phyloP scores from a whole-genome alignment of 2,888 invertebrate species.

The Oligia strigilis region DNA sequence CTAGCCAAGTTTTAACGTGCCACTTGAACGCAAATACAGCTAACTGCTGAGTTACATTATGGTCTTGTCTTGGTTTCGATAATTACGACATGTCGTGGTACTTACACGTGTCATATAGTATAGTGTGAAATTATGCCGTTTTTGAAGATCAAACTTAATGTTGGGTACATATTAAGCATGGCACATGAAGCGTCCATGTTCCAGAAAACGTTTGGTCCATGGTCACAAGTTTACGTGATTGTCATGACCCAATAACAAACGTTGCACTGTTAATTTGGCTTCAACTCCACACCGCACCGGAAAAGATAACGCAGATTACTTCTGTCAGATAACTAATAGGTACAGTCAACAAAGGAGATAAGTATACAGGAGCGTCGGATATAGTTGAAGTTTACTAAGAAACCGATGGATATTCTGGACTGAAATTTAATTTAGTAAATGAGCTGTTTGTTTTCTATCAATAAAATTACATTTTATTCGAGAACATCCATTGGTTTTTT shows the following conservation, averaged over 20 bases:
- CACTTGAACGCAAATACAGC: no score
- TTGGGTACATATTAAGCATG: not conserved
- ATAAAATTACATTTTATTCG: no score
- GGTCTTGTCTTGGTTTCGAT: not conserved
- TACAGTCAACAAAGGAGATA: no score
- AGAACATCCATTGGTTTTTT: no score
- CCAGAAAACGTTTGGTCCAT: not conserved
- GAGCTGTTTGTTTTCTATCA: no score
- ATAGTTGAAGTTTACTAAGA: no score
- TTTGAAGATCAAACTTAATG: not conserved
- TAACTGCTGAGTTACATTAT: not conserved
- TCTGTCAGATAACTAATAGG: constrained; percentile 28
- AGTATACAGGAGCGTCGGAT: no score
- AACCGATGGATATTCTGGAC: no score
- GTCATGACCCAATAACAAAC: constrained; percentile 9
- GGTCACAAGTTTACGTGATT: not conserved
- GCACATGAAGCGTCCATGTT: not conserved
- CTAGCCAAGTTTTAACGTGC: no score
- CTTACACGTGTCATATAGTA: not conserved
- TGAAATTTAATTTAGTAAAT: no score
- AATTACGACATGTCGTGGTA: no score
- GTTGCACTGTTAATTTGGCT: not conserved
- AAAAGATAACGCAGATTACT: constrained; percentile 46
- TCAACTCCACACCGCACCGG: not conserved
- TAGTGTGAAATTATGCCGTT: not conserved